These are phyloP conservation scores for Cantharis flavilabris DNA, from an alignment of 2,888 invertebrate genomes.

Conservation along the genomic window DNA sequence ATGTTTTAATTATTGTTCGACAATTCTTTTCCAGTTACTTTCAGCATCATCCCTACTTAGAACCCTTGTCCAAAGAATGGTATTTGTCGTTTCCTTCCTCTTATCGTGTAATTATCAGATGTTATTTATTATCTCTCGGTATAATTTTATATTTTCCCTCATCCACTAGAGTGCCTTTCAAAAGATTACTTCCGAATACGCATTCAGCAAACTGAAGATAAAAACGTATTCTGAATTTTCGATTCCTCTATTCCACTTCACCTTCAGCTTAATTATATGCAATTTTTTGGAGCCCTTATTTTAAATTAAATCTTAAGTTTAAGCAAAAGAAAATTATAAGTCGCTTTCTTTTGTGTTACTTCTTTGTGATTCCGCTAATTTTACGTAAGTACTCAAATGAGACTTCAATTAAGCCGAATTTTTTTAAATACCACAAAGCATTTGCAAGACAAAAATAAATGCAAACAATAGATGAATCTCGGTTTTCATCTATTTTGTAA, in stretches of 20 bases:
- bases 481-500: too few relatives aligned
- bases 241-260: not conserved
- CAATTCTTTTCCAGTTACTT: not conserved
- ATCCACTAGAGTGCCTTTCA: not conserved
- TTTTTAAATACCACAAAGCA: not conserved
- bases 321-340: not conserved
- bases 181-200: not conserved
- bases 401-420: not conserved
- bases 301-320: not conserved
- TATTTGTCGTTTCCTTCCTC: not conserved
- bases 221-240: not conserved
- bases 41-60: not conserved
- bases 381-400: not conserved
- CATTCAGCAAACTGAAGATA: not conserved
- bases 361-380: not conserved
- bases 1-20: not conserved
- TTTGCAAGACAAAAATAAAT: not conserved
- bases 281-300: not conserved
- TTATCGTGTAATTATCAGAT: not conserved
- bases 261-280: not conserved
- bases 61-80: not conserved
- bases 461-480: not conserved
- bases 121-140: not conserved
- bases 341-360: not conserved
- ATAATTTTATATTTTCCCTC: not conserved